Base-by-base conservation (phyloP, 2,888 invertebrate species). In the Furcula furcula region DNA sequence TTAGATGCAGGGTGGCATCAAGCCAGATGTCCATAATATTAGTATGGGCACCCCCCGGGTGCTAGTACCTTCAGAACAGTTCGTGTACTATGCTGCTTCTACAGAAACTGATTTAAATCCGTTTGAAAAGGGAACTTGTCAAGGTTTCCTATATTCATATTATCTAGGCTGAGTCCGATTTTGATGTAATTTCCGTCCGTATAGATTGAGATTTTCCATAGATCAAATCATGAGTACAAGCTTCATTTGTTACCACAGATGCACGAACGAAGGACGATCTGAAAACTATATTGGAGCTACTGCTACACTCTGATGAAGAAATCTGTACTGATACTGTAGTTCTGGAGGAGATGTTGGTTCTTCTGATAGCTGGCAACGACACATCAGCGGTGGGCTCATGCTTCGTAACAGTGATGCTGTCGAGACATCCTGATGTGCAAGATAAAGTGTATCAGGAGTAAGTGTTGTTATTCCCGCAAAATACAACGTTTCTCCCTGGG, bases 361-460 rank as follows among this genome's bases (percentile, higher is more conserved):
- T 62, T 1, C 34, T 54, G 1, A 3, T 56, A 2, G 69, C 67
- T 2, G 65, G 64, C 1, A 64, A 55, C 1, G 70, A 73, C 16
- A 56, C 56, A 0, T 27, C 69, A 0, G 70, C 76, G 0, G 65
- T 65, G 0, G 63, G 50, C 0, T 29, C 48, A 1, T 48, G 61
- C 0, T 75, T 63, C 21, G 45, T 50, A 0, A 29, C 57, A 0
- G 16, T 63, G 1, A 44, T 72, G 50, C 38, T 77, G 14, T 47
- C 70, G 3, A 49, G 41, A 22, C 44, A 72, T 18, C 62, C 42
- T 2, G 55, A 66, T 9, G 51, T 73, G 0, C 76, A 76, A 33
- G 52, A 71, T 1, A 73, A 61, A 37, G 51, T 65, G 7, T 63
- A 65, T 31, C 23, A 58, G 18, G 75, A 74, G 74, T 73, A 46